Conservation (phyloP, 1,140 invertebrate species). For the Dendrolimus kikuchii region DNA sequence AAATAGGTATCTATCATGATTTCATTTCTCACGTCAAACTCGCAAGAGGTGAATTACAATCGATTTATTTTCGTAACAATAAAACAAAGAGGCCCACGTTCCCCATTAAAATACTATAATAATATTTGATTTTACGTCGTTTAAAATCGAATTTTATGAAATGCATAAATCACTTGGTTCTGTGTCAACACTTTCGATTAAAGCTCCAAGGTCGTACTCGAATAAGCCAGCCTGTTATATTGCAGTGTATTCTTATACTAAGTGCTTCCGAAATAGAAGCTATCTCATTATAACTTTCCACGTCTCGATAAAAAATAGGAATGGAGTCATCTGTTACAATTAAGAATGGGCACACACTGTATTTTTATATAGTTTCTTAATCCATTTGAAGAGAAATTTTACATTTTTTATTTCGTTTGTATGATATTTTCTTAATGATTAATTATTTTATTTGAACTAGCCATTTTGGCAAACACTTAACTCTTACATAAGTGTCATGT, state of each 20-base stretch:
- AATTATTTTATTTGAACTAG: too few species aligned
- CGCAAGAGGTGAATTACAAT: constrained; percentile 9
- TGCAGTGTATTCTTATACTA: constrained; percentile 49
- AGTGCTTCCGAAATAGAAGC: constrained; percentile 57
- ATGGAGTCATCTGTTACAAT: constrained; percentile 54
- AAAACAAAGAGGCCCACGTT: constrained; percentile 41
- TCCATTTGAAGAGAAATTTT: background rate
- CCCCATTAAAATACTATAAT: constrained; percentile 30
- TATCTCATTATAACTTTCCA: constrained; percentile 59
- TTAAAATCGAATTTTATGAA: constrained; percentile 35
- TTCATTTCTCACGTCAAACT: constrained; percentile 16
- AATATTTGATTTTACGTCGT: constrained; percentile 47
- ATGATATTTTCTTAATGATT: background rate
- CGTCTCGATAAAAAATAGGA: constrained; percentile 55
- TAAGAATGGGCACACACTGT: constrained; percentile 18
- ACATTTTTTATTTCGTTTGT: constrained; percentile 5
- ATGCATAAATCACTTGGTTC: constrained; percentile 51
- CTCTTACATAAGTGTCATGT: too few species aligned
- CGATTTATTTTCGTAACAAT: constrained; percentile 29
- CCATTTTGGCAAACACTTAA: too few species aligned
- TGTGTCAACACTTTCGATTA: constrained; percentile 68
- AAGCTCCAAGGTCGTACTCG: constrained; percentile 44
- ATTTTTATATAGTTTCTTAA: background rate
- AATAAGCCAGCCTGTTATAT: constrained; percentile 36
- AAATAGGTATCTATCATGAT: constrained; percentile 7